These are phyloP conservation scores for Cryptoprocta ferox DNA, from an alignment of 2,797 vertebrate species.

Conservation along the genomic window DNA sequence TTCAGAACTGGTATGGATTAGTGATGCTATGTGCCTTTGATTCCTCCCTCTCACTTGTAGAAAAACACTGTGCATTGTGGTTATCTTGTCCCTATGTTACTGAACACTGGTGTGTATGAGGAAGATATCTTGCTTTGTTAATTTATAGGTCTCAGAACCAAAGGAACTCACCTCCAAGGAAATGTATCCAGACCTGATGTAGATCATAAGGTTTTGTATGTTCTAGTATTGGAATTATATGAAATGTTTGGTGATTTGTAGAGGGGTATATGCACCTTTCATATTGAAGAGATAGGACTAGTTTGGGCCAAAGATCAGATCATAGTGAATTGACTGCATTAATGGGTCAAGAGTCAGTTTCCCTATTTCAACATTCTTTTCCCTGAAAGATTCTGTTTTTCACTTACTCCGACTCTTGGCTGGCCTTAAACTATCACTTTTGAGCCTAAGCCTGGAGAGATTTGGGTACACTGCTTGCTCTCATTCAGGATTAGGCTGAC, in stretches of 20 bases:
- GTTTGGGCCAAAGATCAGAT: neutral
- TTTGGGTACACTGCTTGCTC: neutral
- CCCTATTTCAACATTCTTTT: neutral
- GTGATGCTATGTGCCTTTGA: neutral
- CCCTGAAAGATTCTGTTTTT: neutral
- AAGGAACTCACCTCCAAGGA: neutral
- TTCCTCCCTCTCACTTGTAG: neutral
- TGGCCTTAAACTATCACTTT: neutral
- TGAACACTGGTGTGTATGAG: fast-evolving
- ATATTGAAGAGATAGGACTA: neutral
- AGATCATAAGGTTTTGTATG: neutral
- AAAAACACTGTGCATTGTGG: too few species aligned
- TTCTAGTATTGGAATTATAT: neutral
- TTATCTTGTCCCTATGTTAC: neutral
- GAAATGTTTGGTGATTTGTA: neutral
- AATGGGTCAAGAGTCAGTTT: neutral
- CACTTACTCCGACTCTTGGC: neutral
- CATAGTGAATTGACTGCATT: neutral
- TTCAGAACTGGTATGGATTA: neutral
- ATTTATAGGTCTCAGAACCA: neutral
- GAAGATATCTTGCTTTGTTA: neutral
- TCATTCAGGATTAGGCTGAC: neutral
- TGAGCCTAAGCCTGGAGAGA: neutral
- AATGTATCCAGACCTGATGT: neutral
- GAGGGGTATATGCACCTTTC: neutral